A percentile compares a stretch with the other conserved stretches of the same genome.
These are phyloP conservation scores for Drosophila sp. DNA, from an alignment of 1,140 invertebrate species.

Conservation along the genomic window DNA sequence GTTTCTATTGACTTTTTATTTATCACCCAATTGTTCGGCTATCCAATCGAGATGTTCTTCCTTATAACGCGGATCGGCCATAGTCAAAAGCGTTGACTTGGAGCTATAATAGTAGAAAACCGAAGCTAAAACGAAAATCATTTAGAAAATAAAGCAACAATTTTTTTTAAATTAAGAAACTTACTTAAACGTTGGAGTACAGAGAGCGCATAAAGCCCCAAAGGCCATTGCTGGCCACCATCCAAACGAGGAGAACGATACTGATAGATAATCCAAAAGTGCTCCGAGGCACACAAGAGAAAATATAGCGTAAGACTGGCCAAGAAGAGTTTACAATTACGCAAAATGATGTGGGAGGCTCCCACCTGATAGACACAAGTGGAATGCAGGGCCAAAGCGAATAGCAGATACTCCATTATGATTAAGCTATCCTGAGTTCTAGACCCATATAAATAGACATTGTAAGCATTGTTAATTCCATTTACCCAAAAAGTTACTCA, in stretches of 20 bases:
- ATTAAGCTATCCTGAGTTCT: constrained; percentile 89
- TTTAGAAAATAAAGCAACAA: background rate
- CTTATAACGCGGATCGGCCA: constrained; percentile 88
- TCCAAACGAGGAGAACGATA: constrained; percentile 38
- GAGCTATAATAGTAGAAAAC: constrained; percentile 90
- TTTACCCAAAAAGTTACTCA: constrained; percentile 46
- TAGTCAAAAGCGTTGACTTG: constrained; percentile 88
- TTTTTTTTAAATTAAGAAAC: background rate
- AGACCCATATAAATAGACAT: constrained; percentile 46
- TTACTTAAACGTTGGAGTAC: constrained; percentile 72
- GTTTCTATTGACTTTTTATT: constrained; percentile 40
- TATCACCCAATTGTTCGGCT: constrained; percentile 84
- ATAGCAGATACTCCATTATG: constrained; percentile 86
- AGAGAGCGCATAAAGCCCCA: constrained; percentile 58
- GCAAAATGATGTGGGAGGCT: constrained; percentile 86
- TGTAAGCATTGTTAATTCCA: background rate
- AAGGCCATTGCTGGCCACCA: constrained; percentile 49
- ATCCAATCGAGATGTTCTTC: constrained; percentile 89
- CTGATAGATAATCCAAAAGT: constrained; percentile 84
- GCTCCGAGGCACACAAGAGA: constrained; percentile 83
- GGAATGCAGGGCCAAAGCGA: constrained; percentile 88
- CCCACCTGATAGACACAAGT: constrained; percentile 91
- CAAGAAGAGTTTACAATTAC: constrained; percentile 85
- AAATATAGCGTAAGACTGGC: constrained; percentile 84
- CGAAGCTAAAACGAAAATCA: constrained; percentile 85